Percentiles rank a stretch among this genome's conserved stretches.
These are phyloP conservation scores for Tachuris rubrigastra DNA, from an alignment of 2,113 vertebrate genomes.

Conservation along the genomic window DNA sequence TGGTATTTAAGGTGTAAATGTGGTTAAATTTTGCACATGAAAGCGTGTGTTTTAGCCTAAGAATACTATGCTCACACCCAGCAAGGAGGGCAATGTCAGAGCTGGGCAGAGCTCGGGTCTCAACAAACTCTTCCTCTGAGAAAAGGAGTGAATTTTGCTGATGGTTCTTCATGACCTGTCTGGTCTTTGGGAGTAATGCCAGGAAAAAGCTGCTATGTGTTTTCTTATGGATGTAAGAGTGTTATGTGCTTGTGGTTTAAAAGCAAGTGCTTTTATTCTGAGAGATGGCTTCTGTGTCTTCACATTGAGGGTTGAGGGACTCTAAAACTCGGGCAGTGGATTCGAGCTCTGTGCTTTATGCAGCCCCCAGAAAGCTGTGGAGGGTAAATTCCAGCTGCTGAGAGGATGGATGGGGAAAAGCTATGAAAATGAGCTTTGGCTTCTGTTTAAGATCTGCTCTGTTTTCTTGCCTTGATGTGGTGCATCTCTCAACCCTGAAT, in stretches of 20 bases:
- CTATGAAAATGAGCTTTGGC: neutral
- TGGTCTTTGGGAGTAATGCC: neutral
- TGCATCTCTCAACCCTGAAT: neutral
- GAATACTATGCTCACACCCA: neutral
- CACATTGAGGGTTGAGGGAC: accelerated
- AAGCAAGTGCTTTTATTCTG: neutral
- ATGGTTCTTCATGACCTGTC: neutral
- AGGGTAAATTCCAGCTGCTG: neutral
- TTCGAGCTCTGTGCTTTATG: neutral
- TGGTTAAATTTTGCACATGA: neutral
- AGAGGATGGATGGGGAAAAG: neutral
- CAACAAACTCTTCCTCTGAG: neutral
- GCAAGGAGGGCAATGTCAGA: neutral
- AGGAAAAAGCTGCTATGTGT: neutral
- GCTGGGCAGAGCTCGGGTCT: neutral
- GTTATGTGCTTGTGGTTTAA: neutral
- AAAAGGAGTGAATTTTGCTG: neutral
- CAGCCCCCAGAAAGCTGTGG: no score
- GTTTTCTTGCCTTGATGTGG: neutral
- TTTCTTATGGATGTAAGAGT: neutral
- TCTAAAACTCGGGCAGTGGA: neutral
- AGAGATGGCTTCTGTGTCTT: neutral
- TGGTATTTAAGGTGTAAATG: neutral
- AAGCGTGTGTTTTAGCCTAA: neutral
- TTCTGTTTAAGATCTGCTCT: neutral